These are phyloP conservation scores for Cathartes aura DNA, from an alignment of 2,113 vertebrate genomes.

Conservation along the genomic window DNA sequence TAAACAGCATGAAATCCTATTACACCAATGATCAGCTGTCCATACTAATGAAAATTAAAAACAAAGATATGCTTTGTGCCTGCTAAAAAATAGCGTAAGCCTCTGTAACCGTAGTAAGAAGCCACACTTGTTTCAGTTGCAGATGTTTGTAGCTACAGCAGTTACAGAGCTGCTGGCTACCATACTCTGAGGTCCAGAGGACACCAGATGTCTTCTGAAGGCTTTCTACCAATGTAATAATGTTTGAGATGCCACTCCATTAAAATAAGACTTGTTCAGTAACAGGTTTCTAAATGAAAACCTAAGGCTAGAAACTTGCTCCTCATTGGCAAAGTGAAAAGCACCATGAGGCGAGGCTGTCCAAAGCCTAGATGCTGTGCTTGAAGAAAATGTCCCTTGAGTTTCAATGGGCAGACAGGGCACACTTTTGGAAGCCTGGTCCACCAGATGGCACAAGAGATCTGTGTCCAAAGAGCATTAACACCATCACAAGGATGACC, in stretches of 20 bases:
- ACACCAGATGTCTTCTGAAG: not conserved
- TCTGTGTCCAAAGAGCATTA: not conserved
- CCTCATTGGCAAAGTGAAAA: not conserved
- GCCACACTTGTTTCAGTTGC: not conserved
- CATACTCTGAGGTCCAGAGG: not conserved
- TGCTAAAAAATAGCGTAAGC: not conserved
- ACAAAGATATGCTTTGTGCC: not conserved
- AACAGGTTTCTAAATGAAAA: not conserved
- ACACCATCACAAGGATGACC: not conserved
- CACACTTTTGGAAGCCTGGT: not conserved
- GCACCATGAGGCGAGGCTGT: not conserved
- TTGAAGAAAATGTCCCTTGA: not conserved
- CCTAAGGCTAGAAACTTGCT: not conserved
- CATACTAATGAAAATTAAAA: not conserved
- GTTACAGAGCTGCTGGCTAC: not conserved
- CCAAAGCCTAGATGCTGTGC: not conserved
- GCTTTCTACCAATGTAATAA: not conserved
- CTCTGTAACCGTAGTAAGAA: not conserved
- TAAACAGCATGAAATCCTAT: not conserved
- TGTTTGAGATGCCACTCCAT: not conserved
- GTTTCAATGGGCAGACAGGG: not conserved
- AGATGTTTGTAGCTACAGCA: not conserved
- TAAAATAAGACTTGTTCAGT: not conserved
- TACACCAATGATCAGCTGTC: not conserved
- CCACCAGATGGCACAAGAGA: not conserved